phyloP scores from a whole-genome alignment of 2,888 invertebrate species.

The Loripinus fragilis region DNA sequence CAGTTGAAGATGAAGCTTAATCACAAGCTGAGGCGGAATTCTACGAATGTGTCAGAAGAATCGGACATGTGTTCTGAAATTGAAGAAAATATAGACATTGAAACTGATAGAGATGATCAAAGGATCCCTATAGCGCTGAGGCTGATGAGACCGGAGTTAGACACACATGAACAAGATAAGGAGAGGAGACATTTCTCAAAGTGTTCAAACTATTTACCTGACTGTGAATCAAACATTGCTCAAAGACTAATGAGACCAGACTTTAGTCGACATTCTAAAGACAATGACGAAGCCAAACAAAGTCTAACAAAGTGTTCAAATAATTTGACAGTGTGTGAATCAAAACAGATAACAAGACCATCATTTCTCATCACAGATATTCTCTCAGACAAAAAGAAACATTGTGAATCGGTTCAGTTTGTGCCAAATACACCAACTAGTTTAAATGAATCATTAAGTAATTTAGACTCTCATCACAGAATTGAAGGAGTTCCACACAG shows the following conservation, averaged over 20 bases:
- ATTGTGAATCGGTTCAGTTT: background rate
- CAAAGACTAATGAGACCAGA: conserved; percentile 12
- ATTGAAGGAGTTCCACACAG: conserved; percentile 10
- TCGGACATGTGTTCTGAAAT: conserved; percentile 50
- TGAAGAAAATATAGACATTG: conserved; percentile 51
- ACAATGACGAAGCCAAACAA: background rate
- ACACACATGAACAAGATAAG: background rate
- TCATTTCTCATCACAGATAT: conserved; percentile 73
- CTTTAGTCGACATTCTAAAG: background rate
- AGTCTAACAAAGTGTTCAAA: conserved; percentile 20
- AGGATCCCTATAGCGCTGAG: conserved; percentile 4
- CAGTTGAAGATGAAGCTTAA: conserved; percentile 10
- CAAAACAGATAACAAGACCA: conserved; percentile 51
- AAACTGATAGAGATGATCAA: conserved; percentile 12
- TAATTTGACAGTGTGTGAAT: conserved; percentile 1
- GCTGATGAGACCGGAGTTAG: conserved; percentile 10
- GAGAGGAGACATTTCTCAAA: background rate
- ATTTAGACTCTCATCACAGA: conserved; percentile 10
- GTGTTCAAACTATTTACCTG: conserved; percentile 7
- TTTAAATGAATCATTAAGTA: conserved; percentile 6
- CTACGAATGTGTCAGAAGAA: conserved; percentile 48
- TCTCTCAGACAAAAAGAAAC: conserved; percentile 52
- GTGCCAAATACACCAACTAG: conserved; percentile 20
- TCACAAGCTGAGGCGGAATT: conserved; percentile 42
- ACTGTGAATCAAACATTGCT: conserved; percentile 9